Evolutionary conservation across 23 tunicate genomes (phyloP), one percentile per base, ranked within the genome.

Genomic region (Aplidium turbinatum): DNA sequence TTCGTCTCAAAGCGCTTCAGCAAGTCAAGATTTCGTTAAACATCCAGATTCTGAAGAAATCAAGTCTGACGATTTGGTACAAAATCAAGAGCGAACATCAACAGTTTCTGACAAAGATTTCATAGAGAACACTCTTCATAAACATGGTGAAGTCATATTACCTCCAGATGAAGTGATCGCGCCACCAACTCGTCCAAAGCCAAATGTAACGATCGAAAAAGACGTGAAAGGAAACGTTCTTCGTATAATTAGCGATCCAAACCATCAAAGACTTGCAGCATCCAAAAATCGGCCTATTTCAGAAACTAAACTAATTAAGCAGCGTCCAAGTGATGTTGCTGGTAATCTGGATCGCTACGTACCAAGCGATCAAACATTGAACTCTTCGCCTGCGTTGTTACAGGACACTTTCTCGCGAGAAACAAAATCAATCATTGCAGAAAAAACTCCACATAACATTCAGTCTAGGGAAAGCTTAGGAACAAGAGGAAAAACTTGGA

Each of bases 101-200:
- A n/a, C n/a, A n/a, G n/a, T n/a, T n/a, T n/a, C n/a, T 63, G 47
- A 23, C 45, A 31, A 63, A 4, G 46, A 63, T 13, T 63, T 63
- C 35, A 28, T 63, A 6, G 70, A 30, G 48, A 47, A 16, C 4
- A 32, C 70, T 23, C n/a, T n/a, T n/a, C n/a, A n/a, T n/a, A n/a
- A n/a, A n/a, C n/a, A n/a, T n/a, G n/a, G n/a, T n/a, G n/a, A n/a
- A n/a, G n/a, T n/a, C n/a, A n/a, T n/a, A n/a, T n/a, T n/a, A n/a
- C n/a, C n/a, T n/a, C n/a, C n/a, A n/a, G 70, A 63, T 3, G 75
- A 40, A 46, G 72, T 27, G 1, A 31, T 24, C 24, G 70, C 80
- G 48, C 96, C 96, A 1, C 83, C 83, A 24, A 87, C 81, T 6
- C 82, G 79, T 31, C 96, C 96, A 1, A 88, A 88, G 50, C 96